Evolutionary conservation across 2,888 invertebrate genomes (phyloP), one percentile per base, ranked within the genome.

Genomic region (Cosmia trapezina): DNA sequence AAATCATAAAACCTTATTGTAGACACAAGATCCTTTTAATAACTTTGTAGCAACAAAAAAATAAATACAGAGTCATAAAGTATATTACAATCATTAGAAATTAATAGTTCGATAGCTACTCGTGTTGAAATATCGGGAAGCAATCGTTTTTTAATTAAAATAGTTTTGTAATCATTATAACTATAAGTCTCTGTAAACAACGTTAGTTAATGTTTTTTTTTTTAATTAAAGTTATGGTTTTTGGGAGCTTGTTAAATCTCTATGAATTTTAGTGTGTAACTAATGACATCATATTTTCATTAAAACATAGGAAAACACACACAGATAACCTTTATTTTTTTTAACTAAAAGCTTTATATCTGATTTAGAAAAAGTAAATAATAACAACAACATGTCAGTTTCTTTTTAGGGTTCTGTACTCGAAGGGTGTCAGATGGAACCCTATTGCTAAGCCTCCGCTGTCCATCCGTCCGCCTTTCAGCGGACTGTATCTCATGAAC

Each of bases 121-220:
- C 59, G 75, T 85, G 62, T 75, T 85, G 49, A 60, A 68, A 64
- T 43, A 76, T 19, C 60, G 56, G 57, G 47, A 70, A 59, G 65
- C 49, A 70, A 70, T 71, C 43, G 56, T 49, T 74, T 70, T 73
- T 78, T 70, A 82, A 83, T 84, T 84, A 79, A 84, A 78, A 79
- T 71, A 33, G 60, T 22, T 67, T 53, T 68, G 33, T 59, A 66
- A 4, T 54, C 8, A 71, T 51, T 64, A 41, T 43, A 59, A 53
- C 17, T 67, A 22, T 8, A 61, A 56, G 62, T 28, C 12, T 60
- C 2, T 41, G 7, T 28, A n/a, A 3, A 59, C 14, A 47, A 41
- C 2, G 12, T 6, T 22, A 41, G 5, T 47, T 14, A 41, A 53
- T 54, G 41, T 3, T 53, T 62, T 47, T 66, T 0, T 1, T 59